Percentiles rank a stretch among this genome's conserved stretches.
These are phyloP conservation scores for Otolemur garnettii DNA, from an alignment of 2,113 vertebrate genomes.

Conservation along the genomic window DNA sequence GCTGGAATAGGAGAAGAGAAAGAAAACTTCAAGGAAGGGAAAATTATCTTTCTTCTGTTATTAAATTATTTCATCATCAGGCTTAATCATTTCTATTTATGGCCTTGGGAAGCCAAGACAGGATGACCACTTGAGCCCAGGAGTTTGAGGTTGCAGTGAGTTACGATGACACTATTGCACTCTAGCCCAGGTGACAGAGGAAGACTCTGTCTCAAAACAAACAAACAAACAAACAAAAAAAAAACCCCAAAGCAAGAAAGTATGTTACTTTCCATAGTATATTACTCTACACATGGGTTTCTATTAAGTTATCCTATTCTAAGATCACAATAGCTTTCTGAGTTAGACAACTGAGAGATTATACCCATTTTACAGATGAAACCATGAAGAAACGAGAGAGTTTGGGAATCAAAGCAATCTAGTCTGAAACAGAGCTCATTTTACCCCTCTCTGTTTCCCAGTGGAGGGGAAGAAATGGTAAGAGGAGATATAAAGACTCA, in stretches of 20 bases:
- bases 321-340: not conserved
- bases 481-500: not conserved
- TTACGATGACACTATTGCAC: no score
- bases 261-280: not conserved
- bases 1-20: not conserved
- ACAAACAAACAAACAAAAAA: no score
- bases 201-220: no score
- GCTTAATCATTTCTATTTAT: constrained; percentile 23
- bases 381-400: not conserved
- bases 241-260: not conserved
- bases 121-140: no score
- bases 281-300: not conserved
- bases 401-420: not conserved
- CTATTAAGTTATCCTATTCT: not conserved
- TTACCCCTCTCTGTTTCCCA: not conserved
- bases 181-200: no score
- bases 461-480: not conserved
- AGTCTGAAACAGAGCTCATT: not conserved
- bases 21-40: not conserved
- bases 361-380: constrained; percentile 28
- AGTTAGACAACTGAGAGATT: not conserved
- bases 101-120: not conserved
- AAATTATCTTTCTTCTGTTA: not conserved
- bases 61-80: not conserved
- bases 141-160: no score